These are phyloP conservation scores for Serripes groenlandicus DNA, from an alignment of 2,888 invertebrate species.

Conservation along the genomic window DNA sequence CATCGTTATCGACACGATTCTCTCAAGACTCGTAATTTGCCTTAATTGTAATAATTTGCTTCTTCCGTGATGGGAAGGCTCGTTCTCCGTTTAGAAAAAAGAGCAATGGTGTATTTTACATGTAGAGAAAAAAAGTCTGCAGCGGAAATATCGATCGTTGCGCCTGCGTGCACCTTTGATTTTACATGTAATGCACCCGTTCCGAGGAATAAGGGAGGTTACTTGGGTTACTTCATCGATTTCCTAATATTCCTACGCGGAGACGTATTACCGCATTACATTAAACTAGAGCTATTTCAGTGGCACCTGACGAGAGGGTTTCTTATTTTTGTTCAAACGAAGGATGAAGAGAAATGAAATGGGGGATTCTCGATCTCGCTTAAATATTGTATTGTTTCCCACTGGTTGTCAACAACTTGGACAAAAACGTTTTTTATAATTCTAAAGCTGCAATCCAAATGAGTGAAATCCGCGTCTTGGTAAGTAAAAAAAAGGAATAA, in stretches of 20 bases:
- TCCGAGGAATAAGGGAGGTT: slow-evolving; percentile 4
- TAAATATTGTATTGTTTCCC: no score
- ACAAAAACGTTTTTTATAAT: no score
- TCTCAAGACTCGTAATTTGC: slow-evolving; percentile 4
- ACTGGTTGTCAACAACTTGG: no score
- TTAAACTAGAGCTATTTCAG: neutral
- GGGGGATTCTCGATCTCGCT: no score
- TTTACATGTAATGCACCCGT: slow-evolving; percentile 9
- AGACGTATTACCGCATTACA: slow-evolving; percentile 5
- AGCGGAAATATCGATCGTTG: slow-evolving; percentile 3
- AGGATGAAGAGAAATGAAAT: no score
- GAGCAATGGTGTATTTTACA: neutral
- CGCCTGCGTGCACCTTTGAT: slow-evolving; percentile 19
- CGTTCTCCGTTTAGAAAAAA: neutral
- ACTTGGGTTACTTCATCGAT: slow-evolving; percentile 17
- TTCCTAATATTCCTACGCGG: neutral
- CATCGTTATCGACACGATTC: neutral
- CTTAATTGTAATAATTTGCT: slow-evolving; percentile 18
- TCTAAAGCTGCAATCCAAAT: no score
- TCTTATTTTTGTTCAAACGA: no score
- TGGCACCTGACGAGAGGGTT: no score
- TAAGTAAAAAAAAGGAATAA: no score
- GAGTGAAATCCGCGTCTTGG: no score
- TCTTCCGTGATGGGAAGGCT: neutral
- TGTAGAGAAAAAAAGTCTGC: neutral